These are phyloP conservation scores for Chymomyza fuscimana DNA, from an alignment of 2,888 invertebrate genomes.

Conservation along the genomic window DNA sequence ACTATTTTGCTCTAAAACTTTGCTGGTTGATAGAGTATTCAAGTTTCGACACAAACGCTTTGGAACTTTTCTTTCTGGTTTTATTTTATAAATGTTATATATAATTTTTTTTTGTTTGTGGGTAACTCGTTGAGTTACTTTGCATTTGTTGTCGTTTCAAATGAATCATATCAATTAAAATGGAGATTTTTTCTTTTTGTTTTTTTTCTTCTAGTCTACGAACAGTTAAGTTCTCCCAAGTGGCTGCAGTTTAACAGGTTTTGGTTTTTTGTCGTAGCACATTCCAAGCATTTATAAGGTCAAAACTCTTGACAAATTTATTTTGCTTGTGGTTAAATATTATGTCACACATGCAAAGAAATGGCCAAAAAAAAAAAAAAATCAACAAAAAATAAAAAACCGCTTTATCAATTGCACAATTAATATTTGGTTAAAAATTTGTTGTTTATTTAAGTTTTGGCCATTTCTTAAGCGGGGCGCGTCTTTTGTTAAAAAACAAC, in stretches of 20 bases:
- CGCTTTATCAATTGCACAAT: neutral
- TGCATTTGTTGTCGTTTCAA: neutral
- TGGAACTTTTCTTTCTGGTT: constrained; percentile 13
- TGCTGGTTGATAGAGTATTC: neutral
- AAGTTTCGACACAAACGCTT: neutral
- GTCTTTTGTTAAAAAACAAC: constrained; percentile 47
- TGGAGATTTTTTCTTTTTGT: constrained; percentile 14
- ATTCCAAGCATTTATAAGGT: neutral
- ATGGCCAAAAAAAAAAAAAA: neutral
- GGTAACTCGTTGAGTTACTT: neutral
- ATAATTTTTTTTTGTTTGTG: constrained; percentile 1
- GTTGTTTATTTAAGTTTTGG: constrained; percentile 16
- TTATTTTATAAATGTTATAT: neutral
- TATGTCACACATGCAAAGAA: constrained; percentile 43
- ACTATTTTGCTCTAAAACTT: too few relatives aligned
- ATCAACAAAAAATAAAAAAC: neutral
- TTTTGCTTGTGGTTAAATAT: constrained; percentile 23
- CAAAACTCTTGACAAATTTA: constrained; percentile 1
- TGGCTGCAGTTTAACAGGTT: neutral
- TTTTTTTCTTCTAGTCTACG: constrained; percentile 10
- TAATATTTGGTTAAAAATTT: constrained; percentile 12
- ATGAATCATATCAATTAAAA: constrained; percentile 26
- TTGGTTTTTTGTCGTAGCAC: neutral
- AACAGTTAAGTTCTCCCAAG: neutral
- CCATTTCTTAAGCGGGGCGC: neutral